Evolutionary conservation across 2,797 vertebrate genomes (phyloP).

Genomic region (Sciaenops ocellatus): DNA sequence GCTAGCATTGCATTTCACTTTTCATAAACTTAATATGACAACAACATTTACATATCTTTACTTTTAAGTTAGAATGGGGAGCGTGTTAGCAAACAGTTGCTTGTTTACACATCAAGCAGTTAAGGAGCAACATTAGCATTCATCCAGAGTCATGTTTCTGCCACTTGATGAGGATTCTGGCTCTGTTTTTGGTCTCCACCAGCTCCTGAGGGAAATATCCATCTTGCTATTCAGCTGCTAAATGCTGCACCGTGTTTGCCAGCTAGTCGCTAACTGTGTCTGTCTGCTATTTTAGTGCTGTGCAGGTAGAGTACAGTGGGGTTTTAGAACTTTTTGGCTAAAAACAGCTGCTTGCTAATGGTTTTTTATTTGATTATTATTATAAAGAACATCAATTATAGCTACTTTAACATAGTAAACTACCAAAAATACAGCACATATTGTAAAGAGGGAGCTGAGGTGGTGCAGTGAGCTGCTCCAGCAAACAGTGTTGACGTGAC

Average conservation of each 20-base stretch:
- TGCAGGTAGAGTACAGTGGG: background rate
- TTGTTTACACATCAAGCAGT: too few species aligned
- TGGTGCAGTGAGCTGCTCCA: background rate
- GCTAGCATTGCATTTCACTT: background rate
- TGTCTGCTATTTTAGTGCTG: background rate
- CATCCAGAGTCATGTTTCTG: too few species aligned
- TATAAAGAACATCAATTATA: background rate
- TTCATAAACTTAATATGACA: background rate
- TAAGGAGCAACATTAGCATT: too few species aligned
- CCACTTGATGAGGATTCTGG: too few species aligned
- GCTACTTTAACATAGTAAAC: background rate
- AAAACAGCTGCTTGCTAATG: background rate
- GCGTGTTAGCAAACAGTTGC: background rate
- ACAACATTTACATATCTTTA: background rate
- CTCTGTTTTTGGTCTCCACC: too few species aligned
- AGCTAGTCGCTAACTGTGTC: background rate
- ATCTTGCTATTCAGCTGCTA: too few species aligned
- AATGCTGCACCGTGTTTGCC: background rate
- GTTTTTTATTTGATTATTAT: too few species aligned
- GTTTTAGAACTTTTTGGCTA: background rate
- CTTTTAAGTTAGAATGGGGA: background rate
- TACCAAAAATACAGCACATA: background rate
- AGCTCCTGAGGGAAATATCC: too few species aligned
- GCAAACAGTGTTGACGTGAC: conserved; percentile 29
- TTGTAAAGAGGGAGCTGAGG: background rate